Evolutionary conservation across 1,140 invertebrate species (phyloP), one percentile per base, ranked within the genome.

Genomic region (Drosophila busckii): DNA sequence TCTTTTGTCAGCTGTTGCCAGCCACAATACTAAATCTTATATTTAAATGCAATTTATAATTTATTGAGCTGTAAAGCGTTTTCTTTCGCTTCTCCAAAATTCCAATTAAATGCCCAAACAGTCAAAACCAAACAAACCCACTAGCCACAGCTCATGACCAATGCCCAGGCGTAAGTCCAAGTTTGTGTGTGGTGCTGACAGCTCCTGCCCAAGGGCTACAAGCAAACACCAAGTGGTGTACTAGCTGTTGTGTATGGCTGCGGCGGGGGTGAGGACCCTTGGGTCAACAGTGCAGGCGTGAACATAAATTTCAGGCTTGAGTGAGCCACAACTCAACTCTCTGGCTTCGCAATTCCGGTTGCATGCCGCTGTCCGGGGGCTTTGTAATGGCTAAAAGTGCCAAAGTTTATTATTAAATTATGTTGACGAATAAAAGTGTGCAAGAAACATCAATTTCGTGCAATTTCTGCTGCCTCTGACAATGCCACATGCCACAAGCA

Each of bases 321-420:
- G 28, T 73, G 68, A 49, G 25, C 42, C 35, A 17, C 42, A 49
- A 26, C 34, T 45, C 52, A 52, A 50, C 53, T 50, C 38, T 34
- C 41, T 50, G 23, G 41, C 37, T 31, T 31, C 34, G 42, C 45
- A 50, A 29, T 52, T 41, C 32, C 34, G 41, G 40, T 38, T 42
- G 55, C 48, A 32, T 44, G 34, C 22, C 31, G 46, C 15, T 41
- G 37, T 26, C 8, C 37, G 22, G 10, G 10, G 23, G 12, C 37
- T 26, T 48, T 42, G 52, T 63, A 62, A 63, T 70, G 67, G 73
- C 68, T 60, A 73, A 78, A 80, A 78, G 73, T 78, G 73, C 73
- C 73, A 80, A 80, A 78, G 73, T 78, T 78, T 78, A 78, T 80
- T 78, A 78, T 78, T 80, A 80, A 78, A 80, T 78, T 68, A 73